Evolutionary conservation across 2,888 invertebrate species (phyloP).

Genomic region (Melikaiella ostensackeni): DNA sequence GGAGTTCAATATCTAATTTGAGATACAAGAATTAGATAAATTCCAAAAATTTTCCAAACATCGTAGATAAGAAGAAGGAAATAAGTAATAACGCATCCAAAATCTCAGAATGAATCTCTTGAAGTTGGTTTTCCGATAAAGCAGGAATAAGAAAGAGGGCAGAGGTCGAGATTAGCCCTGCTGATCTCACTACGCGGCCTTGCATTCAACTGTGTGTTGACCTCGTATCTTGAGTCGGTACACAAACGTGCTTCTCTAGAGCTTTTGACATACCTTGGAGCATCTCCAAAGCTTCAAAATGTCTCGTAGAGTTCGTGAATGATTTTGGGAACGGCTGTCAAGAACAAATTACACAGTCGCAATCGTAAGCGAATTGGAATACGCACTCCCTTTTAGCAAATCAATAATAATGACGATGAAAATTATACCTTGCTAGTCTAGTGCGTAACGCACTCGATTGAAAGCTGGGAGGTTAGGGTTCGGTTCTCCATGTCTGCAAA

Average conservation of each 20-base stretch:
- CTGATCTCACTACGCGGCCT: background rate
- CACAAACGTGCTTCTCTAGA: background rate
- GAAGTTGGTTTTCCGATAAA: background rate
- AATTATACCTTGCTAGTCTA: too few relatives aligned
- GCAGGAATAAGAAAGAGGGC: background rate
- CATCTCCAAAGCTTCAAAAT: slow-evolving; percentile 1
- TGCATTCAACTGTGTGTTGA: slow-evolving; percentile 6
- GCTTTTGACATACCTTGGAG: slow-evolving; percentile 10
- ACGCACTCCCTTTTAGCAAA: background rate
- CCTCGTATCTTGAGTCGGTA: slow-evolving; percentile 1
- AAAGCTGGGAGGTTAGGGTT: too few relatives aligned
- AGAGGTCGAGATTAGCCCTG: slow-evolving; percentile 5
- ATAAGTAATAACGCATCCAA: background rate
- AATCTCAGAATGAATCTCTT: background rate
- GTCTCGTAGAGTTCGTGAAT: slow-evolving; percentile 3
- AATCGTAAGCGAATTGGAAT: background rate
- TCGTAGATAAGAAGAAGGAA: background rate
- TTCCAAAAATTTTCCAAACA: background rate
- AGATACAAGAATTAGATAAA: too few relatives aligned
- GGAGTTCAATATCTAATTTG: too few relatives aligned
- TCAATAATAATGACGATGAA: background rate
- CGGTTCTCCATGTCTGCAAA: too few relatives aligned
- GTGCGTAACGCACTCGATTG: too few relatives aligned
- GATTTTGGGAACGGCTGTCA: background rate
- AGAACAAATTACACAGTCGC: background rate